Evolutionary conservation across 2,888 invertebrate genomes (phyloP), one percentile per base, ranked within the genome.

Genomic region (Pyrrhosoma nymphula): DNA sequence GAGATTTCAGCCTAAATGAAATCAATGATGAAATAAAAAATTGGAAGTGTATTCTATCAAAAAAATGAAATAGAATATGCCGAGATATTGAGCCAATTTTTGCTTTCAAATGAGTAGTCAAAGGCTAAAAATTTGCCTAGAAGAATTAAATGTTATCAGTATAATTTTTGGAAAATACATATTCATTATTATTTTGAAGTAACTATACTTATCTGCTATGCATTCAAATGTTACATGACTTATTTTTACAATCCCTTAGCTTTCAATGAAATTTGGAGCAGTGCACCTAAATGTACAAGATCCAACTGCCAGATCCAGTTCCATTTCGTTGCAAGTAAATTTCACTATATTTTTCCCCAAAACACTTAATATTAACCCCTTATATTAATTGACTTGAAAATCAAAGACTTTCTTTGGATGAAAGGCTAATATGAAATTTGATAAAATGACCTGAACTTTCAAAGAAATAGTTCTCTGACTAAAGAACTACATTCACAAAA

Each of bases 371-470:
- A 26, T 63, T n/a, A 6, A 91, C 20, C 35, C 39, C 56, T 35
- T 39, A 63, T 91, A 35, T 60, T 91, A 91, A 91, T 91, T 91
- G 60, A 91, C 91, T 63, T 91, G 18, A 91, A 91, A 91, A 60
- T 89, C 63, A 91, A 91, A 91, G 60, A 39, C 91, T 56, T 56
- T 60, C 63, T 91, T 91, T 39, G 91, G 30, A 91, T 91, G 23
- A 60, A 63, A 91, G 63, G 91, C 91, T 91, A 91, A 63, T 16
- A 39, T 91, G 60, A 91, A 63, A 91, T 6, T 26, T 91, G 35
- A 89, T 60, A 14, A 20, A 35, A 91, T 39, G 6, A 39, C 35
- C 91, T 39, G 63, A 63, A 91, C 23, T 63, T 91, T 23, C 63
- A 39, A 91, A 60, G 63, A 91, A 60, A 91, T 16, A 82, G 82